A percentile compares a stretch with the other conserved stretches of the same genome.
phyloP scores from a whole-genome alignment of 2,113 vertebrate species.

The Ibidorhyncha struthersii region DNA sequence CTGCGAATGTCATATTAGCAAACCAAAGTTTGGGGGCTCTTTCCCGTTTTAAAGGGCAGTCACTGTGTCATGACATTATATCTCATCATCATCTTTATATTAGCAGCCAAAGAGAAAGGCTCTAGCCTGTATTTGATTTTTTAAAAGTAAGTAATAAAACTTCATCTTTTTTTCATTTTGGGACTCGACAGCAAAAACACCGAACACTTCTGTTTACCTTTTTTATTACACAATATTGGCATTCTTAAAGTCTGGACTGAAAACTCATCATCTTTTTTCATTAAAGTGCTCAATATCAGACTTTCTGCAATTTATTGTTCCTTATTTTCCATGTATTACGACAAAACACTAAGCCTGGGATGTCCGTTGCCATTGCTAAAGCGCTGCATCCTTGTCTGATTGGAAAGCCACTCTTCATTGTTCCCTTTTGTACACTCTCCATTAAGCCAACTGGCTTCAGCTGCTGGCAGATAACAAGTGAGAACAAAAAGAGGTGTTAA shows the following conservation, averaged over 20 bases:
- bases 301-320: slow-evolving; percentile 9
- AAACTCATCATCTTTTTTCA: slow-evolving; percentile 31
- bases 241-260: slow-evolving; percentile 12
- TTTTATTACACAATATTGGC: slow-evolving; percentile 2
- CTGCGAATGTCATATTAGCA: neutral
- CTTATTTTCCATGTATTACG: slow-evolving; percentile 23
- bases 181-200: neutral
- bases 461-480: slow-evolving; percentile 23
- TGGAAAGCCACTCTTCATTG: slow-evolving; percentile 4
- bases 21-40: neutral
- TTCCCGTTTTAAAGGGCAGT: neutral
- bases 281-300: slow-evolving; percentile 1
- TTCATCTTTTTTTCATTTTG: slow-evolving; percentile 7
- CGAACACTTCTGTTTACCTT: slow-evolving; percentile 26
- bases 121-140: neutral
- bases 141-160: neutral
- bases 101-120: neutral
- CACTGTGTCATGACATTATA: neutral
- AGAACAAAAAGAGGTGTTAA: slow-evolving; percentile 43
- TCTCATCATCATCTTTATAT: neutral
- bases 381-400: neutral
- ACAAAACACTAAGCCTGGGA: slow-evolving; percentile 56
- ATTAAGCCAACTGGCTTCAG: neutral
- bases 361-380: neutral
- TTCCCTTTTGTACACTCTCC: neutral